Percentiles rank a stretch among this genome's conserved stretches.
Evolutionary conservation across 2,888 invertebrate genomes (phyloP).

Genomic region (Eupeodes latifasciatus): DNA sequence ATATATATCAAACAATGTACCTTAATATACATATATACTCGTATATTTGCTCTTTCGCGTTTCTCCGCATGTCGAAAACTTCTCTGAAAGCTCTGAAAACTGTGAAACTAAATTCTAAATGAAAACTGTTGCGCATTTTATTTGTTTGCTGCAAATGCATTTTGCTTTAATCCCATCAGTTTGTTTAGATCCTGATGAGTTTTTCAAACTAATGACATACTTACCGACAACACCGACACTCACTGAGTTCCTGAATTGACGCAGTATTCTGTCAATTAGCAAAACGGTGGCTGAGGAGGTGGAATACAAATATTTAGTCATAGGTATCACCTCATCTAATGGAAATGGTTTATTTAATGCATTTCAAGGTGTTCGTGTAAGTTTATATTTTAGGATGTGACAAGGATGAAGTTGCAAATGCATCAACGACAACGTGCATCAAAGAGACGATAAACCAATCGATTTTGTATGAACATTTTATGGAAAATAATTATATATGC

Average conservation of each 20-base stretch:
- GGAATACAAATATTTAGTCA: constrained; percentile 63
- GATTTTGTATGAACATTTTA: not conserved
- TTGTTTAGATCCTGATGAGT: constrained; percentile 1
- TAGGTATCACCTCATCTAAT: constrained; percentile 63
- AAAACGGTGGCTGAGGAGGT: constrained; percentile 47
- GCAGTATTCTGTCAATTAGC: constrained; percentile 64
- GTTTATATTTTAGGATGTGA: not conserved
- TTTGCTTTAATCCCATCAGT: not conserved
- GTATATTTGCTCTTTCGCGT: constrained; percentile 51
- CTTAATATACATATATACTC: no score
- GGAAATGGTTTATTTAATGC: constrained; percentile 63
- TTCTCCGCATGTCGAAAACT: not conserved
- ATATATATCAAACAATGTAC: not conserved
- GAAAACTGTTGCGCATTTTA: constrained; percentile 69
- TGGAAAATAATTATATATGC: not conserved
- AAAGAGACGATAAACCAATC: not conserved
- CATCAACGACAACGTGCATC: not conserved
- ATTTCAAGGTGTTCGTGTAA: not conserved
- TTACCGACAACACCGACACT: not conserved
- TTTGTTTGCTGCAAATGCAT: constrained; percentile 50
- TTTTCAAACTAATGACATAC: not conserved
- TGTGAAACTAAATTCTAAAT: constrained; percentile 53
- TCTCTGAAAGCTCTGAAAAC: not conserved
- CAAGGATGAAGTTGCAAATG: not conserved
- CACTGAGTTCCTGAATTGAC: constrained; percentile 16